Conservation (phyloP, 2,888 invertebrate genomes). For the Acronicta leporina region DNA sequence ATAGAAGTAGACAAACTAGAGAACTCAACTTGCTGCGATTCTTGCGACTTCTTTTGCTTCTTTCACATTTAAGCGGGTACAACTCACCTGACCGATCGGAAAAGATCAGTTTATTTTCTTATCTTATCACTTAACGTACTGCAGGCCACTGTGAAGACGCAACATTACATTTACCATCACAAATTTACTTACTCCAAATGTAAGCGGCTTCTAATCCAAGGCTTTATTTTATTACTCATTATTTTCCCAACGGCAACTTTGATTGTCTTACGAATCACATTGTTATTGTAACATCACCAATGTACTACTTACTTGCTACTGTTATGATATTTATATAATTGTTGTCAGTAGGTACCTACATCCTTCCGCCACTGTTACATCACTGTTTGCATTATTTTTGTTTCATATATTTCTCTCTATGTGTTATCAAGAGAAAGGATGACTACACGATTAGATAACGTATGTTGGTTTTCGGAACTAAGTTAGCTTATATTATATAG, state of each 20-base stretch:
- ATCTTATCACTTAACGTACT: too few species aligned
- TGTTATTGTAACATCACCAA: background rate
- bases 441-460: slow-evolving; percentile 7
- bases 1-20: too few species aligned
- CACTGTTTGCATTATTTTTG: slow-evolving; percentile 11
- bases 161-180: too few species aligned
- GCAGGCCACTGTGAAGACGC: too few species aligned
- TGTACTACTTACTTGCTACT: background rate
- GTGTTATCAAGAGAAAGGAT: slow-evolving; percentile 31
- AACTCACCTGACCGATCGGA: too few species aligned
- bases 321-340: slow-evolving; percentile 10
- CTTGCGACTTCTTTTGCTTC: too few species aligned
- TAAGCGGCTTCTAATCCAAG: too few species aligned
- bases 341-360: background rate
- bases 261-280: background rate
- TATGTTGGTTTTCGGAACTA: background rate
- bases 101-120: too few species aligned
- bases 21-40: too few species aligned
- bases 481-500: too few species aligned
- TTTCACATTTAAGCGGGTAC: too few species aligned
- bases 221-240: background rate
- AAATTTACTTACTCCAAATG: too few species aligned
- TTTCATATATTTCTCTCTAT: slow-evolving; percentile 9
- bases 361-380: slow-evolving; percentile 29
- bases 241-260: slow-evolving; percentile 6